Evolutionary conservation across 1,140 invertebrate genomes (phyloP).

Genomic region (Drosophila kurseongensis): DNA sequence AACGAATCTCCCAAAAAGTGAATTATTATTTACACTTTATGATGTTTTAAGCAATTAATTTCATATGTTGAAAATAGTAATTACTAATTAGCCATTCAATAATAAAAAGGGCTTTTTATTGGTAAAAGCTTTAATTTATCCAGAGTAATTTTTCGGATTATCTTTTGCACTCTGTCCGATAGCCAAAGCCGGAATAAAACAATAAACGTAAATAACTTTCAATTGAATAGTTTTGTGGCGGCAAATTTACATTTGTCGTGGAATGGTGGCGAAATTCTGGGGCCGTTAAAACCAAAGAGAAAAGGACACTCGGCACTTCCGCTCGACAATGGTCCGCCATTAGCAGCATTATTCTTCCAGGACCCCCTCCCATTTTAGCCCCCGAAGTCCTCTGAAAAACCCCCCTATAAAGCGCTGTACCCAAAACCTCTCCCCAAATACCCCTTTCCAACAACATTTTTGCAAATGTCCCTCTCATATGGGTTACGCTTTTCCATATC

Average conservation of each 20-base stretch:
- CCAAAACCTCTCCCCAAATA: not conserved
- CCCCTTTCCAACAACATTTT: constrained; percentile 35
- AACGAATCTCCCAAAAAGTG: no score
- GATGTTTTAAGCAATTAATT: no score
- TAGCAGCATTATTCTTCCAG: constrained; percentile 57
- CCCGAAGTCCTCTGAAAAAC: not conserved
- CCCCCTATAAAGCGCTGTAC: not conserved
- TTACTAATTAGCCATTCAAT: not conserved
- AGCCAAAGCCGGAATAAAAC: constrained; percentile 45
- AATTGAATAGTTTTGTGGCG: constrained; percentile 81
- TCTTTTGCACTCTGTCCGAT: not conserved
- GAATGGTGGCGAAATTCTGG: constrained; percentile 17
- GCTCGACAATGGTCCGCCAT: constrained; percentile 73
- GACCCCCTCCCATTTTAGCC: not conserved
- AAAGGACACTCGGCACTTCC: constrained; percentile 17
- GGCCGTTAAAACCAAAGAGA: constrained; percentile 46
- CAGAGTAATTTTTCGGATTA: not conserved
- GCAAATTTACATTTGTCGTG: constrained; percentile 64
- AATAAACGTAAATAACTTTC: constrained; percentile 81
- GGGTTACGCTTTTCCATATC: constrained; percentile 14
- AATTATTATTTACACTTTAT: no score
- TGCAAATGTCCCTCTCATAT: constrained; percentile 40
- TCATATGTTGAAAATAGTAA: no score
- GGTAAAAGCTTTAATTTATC: not conserved
- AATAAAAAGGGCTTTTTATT: not conserved